phyloP scores from a whole-genome alignment of 2,888 invertebrate species.

The Torymus auratus region DNA sequence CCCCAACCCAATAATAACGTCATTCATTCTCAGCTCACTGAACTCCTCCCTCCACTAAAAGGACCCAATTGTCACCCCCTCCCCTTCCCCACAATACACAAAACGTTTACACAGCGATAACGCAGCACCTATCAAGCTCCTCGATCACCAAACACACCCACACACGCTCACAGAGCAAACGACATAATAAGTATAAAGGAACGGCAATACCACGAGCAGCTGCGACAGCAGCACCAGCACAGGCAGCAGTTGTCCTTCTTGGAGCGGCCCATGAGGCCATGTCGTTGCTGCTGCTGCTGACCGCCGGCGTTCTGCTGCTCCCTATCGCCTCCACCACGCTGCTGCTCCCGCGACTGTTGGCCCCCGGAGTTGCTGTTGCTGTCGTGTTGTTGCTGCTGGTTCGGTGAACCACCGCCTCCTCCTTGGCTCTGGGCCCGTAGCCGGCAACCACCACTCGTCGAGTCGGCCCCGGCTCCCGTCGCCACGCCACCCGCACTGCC shows the following conservation, averaged over 20 bases:
- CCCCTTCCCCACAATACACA: neutral
- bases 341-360: constrained; percentile 66
- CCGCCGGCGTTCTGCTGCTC: too few relatives aligned
- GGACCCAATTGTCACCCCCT: too few relatives aligned
- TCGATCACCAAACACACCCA: neutral
- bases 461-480: constrained; percentile 59
- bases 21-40: too few relatives aligned
- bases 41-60: too few relatives aligned
- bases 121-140: neutral
- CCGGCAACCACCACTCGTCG: constrained; percentile 68
- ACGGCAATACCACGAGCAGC: constrained; percentile 79
- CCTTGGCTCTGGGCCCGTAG: constrained; percentile 72
- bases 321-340: constrained; percentile 1
- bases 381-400: constrained; percentile 62
- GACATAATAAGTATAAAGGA: constrained; percentile 57
- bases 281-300: constrained; percentile 70
- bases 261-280: constrained; percentile 78
- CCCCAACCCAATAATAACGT: too few relatives aligned
- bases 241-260: constrained; percentile 81
- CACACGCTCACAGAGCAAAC: neutral
- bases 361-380: constrained; percentile 65
- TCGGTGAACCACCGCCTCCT: constrained; percentile 67
- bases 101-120: constrained; percentile 17
- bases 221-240: constrained; percentile 82
- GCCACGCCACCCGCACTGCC: constrained; percentile 72